phyloP scores from a whole-genome alignment of 2,888 invertebrate species.

The Elmis aenea region DNA sequence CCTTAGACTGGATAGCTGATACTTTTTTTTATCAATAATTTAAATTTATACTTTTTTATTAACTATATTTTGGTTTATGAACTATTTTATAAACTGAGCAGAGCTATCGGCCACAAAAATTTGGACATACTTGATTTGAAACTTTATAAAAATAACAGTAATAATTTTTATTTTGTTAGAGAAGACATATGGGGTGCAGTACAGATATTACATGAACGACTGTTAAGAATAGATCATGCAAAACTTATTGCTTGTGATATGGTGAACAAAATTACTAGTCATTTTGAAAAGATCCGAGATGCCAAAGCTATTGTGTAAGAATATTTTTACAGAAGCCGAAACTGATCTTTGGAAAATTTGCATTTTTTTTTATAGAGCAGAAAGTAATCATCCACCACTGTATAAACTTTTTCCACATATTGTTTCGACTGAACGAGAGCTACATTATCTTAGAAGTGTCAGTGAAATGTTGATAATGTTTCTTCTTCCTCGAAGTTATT shows the following conservation, averaged over 20 bases:
- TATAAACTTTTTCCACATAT: constrained; percentile 73
- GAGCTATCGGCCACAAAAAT: too few relatives aligned
- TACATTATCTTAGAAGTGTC: constrained; percentile 74
- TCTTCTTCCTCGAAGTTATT: constrained; percentile 76
- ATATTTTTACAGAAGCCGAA: constrained; percentile 13
- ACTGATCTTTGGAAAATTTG: neutral
- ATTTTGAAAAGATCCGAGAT: constrained; percentile 80
- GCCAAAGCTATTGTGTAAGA: constrained; percentile 72
- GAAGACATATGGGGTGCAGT: constrained; percentile 81
- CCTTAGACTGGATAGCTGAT: too few relatives aligned
- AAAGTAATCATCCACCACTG: constrained; percentile 59
- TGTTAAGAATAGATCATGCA: constrained; percentile 72
- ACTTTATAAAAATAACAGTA: too few relatives aligned
- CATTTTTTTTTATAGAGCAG: constrained; percentile 48
- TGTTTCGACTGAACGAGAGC: constrained; percentile 66
- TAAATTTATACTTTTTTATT: too few relatives aligned
- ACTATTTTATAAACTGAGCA: too few relatives aligned
- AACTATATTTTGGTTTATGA: too few relatives aligned
- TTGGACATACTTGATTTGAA: too few relatives aligned
- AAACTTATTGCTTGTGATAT: constrained; percentile 79
- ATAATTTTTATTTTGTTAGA: too few relatives aligned
- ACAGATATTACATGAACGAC: constrained; percentile 67
- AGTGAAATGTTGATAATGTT: constrained; percentile 79
- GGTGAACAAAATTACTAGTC: constrained; percentile 73
- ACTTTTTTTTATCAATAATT: too few relatives aligned